Evolutionary conservation across 2,113 vertebrate species (phyloP).

Genomic region (Callipepla californica): DNA sequence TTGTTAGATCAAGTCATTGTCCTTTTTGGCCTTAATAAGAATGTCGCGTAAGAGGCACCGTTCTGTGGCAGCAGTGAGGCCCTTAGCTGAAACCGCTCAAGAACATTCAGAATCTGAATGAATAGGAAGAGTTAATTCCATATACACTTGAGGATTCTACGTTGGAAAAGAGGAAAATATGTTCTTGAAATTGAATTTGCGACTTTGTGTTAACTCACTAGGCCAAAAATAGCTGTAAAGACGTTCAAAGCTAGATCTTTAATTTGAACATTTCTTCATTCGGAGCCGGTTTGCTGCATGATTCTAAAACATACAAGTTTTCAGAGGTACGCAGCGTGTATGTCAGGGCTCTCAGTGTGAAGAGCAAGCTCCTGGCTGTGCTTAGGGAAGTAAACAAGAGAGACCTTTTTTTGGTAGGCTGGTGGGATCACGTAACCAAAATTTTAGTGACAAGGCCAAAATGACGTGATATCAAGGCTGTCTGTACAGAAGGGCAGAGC

Average conservation of each 20-base stretch:
- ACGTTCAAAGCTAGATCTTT: neutral
- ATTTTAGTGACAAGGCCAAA: neutral
- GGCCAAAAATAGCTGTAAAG: neutral
- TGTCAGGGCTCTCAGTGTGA: neutral
- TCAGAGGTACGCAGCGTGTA: neutral
- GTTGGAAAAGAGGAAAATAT: neutral
- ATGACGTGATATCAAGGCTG: neutral
- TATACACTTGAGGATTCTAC: neutral
- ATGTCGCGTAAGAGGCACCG: neutral
- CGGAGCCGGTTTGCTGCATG: neutral
- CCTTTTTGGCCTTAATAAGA: neutral
- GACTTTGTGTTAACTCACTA: neutral
- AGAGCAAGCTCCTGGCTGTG: neutral
- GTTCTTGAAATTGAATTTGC: neutral
- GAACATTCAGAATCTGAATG: neutral
- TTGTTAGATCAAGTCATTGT: neutral
- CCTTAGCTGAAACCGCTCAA: neutral
- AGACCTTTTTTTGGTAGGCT: neutral
- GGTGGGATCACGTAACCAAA: neutral
- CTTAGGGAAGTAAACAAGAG: fast-evolving
- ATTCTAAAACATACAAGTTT: neutral
- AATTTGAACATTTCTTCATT: neutral
- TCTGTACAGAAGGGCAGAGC: neutral
- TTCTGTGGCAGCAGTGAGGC: neutral
- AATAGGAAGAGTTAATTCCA: neutral